Evolutionary conservation across 1,140 invertebrate species (phyloP), one percentile per base, ranked within the genome.

Genomic region (Bombus confusus): DNA sequence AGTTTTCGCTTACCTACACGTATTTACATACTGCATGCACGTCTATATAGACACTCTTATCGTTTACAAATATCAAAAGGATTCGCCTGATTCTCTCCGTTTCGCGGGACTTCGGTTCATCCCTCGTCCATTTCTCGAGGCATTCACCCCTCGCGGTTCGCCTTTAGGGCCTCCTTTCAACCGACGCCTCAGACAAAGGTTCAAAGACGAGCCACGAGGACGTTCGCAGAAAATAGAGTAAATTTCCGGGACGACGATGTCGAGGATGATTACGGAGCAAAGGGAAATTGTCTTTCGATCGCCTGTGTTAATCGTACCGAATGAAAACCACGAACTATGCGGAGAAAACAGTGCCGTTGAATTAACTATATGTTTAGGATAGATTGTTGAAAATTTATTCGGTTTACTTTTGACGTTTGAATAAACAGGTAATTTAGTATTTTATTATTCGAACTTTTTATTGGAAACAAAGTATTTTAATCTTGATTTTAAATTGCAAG

Each of bases 1-100:
- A 47, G 4, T 69, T 69, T 34, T 71, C 83, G 28, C 82, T 78
- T 34, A 84, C 76, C 57, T 59, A 68, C 15, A 79, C 59, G 57
- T 91, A 91, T 91, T 74, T 91, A 91, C 90, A 91, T 77, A 84
- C 77, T 34, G 86, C 90, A 91, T 91, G 88, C 88, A 91, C 86
- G 80, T 85, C 71, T 80, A 89, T 86, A 89, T 86, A 80, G 86
- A 91, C 86, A 89, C 57, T 74, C 82, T 91, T 91, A 89, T 91
- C 64, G 85, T 85, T 88, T 87, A 91, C 82, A 85, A 83, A 91
- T 91, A 91, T 91, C 78, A 91, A 91, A 91, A 91, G 82, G 86
- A 66, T 74, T 81, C 83, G 39, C 75, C 52, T 39, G 75, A 84
- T 83, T 69, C 64, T 69, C 34, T 13, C 52, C 37, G 43, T 64